phyloP scores from a whole-genome alignment of 1,140 invertebrate genomes.

The Sipha flava region DNA sequence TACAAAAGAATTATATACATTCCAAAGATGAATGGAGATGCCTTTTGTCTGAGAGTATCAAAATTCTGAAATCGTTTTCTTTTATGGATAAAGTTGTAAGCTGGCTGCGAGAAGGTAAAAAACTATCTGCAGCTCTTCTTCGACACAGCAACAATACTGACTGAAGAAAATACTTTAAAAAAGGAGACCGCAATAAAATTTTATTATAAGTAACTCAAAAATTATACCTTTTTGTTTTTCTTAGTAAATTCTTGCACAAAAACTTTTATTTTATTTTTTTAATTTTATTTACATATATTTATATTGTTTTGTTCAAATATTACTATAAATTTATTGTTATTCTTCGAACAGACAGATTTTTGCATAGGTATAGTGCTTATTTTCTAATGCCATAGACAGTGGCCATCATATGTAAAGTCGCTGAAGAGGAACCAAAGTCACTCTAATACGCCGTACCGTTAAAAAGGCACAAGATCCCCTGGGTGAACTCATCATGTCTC shows the following conservation, averaged over 20 bases:
- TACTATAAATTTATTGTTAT: neutral
- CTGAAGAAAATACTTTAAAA: neutral
- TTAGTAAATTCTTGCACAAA: neutral
- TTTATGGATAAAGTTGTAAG: neutral
- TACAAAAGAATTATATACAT: conserved; percentile 27
- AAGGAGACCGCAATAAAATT: conserved; percentile 21
- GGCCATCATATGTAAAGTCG: neutral
- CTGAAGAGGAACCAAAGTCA: neutral
- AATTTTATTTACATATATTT: neutral
- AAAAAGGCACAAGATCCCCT: neutral
- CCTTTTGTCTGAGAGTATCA: conserved; percentile 6
- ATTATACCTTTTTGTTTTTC: conserved; percentile 11
- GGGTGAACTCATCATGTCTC: conserved; percentile 2
- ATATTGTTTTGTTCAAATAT: neutral
- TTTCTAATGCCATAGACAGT: neutral
- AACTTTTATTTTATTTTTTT: neutral
- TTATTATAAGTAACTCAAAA: conserved; percentile 3
- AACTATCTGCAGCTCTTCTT: conserved; percentile 12
- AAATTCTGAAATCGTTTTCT: conserved; percentile 28
- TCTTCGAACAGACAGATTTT: neutral
- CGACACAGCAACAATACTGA: neutral
- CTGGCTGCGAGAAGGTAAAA: neutral
- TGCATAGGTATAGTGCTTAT: neutral
- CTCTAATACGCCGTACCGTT: neutral
- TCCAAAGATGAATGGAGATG: neutral